Percentiles rank a stretch among this genome's conserved stretches.
Evolutionary conservation across 1,140 invertebrate species (phyloP).

Genomic region (Augochlora pura): DNA sequence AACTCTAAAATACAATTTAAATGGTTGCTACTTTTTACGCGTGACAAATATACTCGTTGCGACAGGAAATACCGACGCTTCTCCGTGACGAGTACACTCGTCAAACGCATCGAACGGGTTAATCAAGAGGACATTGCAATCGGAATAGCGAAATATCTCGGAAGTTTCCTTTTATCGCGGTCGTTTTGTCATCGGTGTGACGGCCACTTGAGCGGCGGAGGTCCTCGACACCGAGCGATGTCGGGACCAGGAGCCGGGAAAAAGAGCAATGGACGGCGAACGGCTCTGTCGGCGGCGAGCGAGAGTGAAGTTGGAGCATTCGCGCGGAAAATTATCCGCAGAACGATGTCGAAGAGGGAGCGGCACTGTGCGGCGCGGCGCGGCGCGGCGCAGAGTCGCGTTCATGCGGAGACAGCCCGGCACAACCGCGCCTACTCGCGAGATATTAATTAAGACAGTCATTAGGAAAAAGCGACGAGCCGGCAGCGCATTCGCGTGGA

Average conservation of each 20-base stretch:
- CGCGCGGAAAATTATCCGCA: conserved; percentile 49
- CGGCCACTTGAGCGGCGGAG: background rate
- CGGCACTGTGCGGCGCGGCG: too few relatives aligned
- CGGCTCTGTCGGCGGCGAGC: conserved; percentile 13
- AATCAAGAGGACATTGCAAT: background rate
- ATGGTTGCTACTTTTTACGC: too few relatives aligned
- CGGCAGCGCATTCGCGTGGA: conserved; percentile 46
- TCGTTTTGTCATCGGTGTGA: conserved; percentile 24
- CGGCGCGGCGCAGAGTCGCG: background rate
- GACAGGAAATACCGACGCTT: too few relatives aligned
- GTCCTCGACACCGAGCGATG: conserved; percentile 13
- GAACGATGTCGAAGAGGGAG: conserved; percentile 8
- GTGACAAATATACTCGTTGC: too few relatives aligned
- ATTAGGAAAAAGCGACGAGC: conserved; percentile 50
- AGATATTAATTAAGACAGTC: conserved; percentile 66
- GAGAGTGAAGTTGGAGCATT: conserved; percentile 25
- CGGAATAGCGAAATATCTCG: background rate
- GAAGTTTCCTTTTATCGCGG: background rate
- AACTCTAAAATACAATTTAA: too few relatives aligned
- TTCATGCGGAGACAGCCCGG: conserved; percentile 25
- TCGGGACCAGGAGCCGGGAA: conserved; percentile 13
- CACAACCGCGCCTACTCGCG: conserved; percentile 22
- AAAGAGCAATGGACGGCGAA: conserved; percentile 14
- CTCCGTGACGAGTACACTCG: too few relatives aligned
- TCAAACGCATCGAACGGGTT: background rate